Evolutionary conservation across 2,113 vertebrate genomes (phyloP).

Genomic region (Aphelocoma coerulescens): DNA sequence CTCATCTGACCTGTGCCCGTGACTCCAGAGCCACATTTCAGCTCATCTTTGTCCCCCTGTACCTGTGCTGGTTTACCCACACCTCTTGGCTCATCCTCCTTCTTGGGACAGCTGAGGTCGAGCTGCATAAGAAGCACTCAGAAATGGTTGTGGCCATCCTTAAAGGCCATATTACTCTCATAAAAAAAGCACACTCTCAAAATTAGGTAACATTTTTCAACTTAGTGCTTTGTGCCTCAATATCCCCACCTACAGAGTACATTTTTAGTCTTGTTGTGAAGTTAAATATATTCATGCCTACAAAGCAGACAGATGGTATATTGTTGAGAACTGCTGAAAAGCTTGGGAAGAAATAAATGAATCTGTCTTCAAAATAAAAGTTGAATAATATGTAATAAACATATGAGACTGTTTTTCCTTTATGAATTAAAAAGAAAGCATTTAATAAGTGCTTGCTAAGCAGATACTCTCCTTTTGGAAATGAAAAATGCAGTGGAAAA

Average conservation of each 20-base stretch:
- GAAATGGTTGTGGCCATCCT: neutral
- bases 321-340: slow-evolving; percentile 39
- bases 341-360: slow-evolving; percentile 1
- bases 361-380: slow-evolving; percentile 33
- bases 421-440: neutral
- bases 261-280: neutral
- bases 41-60: neutral
- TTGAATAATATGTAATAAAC: slow-evolving; percentile 28
- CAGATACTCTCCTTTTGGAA: neutral
- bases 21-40: neutral
- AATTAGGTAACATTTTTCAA: neutral
- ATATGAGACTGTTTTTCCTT: neutral
- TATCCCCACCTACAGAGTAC: neutral
- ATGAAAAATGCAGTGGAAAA: neutral
- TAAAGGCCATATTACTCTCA: neutral
- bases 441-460: neutral
- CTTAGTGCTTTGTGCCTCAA: neutral
- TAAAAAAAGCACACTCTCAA: rapidly evolving
- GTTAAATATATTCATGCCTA: slow-evolving; percentile 18
- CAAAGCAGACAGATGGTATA: slow-evolving; percentile 16
- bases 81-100: rapidly evolving
- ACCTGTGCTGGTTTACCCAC: neutral
- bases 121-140: neutral
- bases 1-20: rapidly evolving
- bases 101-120: neutral